Evolutionary conservation across 2,888 invertebrate species (phyloP).

Genomic region (Theretra japonica): DNA sequence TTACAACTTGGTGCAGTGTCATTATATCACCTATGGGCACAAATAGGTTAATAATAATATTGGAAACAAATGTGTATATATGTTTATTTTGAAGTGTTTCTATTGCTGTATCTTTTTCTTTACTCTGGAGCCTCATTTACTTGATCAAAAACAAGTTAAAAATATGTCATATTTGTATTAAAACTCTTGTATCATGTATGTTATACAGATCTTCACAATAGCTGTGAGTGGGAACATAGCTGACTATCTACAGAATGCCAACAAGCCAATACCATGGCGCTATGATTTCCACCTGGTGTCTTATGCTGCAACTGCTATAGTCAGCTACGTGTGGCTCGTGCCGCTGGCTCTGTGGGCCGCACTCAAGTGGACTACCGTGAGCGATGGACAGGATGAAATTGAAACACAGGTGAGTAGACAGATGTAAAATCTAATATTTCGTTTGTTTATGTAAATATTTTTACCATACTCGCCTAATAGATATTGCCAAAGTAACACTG

Average conservation of each 20-base stretch:
- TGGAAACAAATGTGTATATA: too few species aligned
- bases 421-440: too few species aligned
- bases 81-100: too few species aligned
- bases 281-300: constrained; percentile 98
- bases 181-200: too few species aligned
- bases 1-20: too few species aligned
- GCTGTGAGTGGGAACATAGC: constrained; percentile 97
- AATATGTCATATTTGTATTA: too few species aligned
- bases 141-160: too few species aligned
- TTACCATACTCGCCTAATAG: not conserved
- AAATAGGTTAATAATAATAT: too few species aligned
- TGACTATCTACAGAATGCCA: constrained; percentile 92
- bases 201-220: constrained; percentile 91
- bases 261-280: constrained; percentile 90
- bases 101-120: too few species aligned
- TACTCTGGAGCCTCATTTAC: too few species aligned
- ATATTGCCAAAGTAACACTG: not conserved
- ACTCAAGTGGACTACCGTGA: constrained; percentile 90
- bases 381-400: constrained; percentile 85
- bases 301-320: constrained; percentile 95
- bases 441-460: too few species aligned
- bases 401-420: constrained; percentile 83
- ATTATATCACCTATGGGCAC: too few species aligned
- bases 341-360: constrained; percentile 94
- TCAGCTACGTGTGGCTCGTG: constrained; percentile 94